Conservation (phyloP, 2,113 vertebrate genomes). For the Nothocercus julius region DNA sequence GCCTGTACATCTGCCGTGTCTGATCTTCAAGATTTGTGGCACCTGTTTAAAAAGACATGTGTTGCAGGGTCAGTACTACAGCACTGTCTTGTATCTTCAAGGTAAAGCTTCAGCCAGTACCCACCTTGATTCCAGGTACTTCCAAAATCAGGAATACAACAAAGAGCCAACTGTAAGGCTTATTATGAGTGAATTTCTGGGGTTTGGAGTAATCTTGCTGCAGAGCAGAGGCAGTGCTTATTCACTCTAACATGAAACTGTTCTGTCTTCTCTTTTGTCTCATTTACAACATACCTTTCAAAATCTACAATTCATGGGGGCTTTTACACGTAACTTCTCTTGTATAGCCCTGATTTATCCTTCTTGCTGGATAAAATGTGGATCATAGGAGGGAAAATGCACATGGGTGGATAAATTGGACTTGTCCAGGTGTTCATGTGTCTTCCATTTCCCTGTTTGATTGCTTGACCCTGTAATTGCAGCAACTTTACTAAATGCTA, state of each 20-base stretch:
- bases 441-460: background rate
- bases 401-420: accelerated
- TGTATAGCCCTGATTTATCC: background rate
- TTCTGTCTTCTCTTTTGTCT: background rate
- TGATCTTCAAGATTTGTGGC: background rate
- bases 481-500: background rate
- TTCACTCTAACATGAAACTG: background rate
- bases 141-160: background rate
- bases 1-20: background rate
- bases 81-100: background rate
- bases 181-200: background rate
- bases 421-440: background rate
- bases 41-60: background rate
- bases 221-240: background rate
- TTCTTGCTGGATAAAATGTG: accelerated
- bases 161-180: background rate
- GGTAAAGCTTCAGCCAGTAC: background rate
- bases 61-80: background rate
- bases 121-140: background rate
- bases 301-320: background rate
- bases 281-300: background rate
- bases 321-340: background rate
- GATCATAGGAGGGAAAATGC: background rate
- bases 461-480: background rate
- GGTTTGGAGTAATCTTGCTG: background rate